A percentile compares a stretch with the other conserved stretches of the same genome.
These are phyloP conservation scores for Eublepharis macularius DNA, from an alignment of 2,113 vertebrate genomes.

Conservation along the genomic window DNA sequence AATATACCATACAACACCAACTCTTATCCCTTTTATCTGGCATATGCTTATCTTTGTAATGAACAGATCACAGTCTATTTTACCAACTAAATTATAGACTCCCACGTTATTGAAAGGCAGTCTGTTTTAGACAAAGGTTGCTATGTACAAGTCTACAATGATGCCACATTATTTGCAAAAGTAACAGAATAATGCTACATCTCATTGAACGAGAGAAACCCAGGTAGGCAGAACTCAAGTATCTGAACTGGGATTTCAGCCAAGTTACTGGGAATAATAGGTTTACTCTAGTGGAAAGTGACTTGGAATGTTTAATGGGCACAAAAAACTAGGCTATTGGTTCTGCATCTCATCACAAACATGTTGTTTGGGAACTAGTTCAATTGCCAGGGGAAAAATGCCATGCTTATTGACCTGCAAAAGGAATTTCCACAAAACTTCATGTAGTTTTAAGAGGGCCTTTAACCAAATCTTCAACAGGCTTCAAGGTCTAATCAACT, in stretches of 20 bases:
- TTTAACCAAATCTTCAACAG: background rate
- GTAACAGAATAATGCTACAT: constrained; percentile 38
- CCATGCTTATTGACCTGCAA: background rate
- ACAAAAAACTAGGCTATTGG: constrained; percentile 16
- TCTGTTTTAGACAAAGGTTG: background rate
- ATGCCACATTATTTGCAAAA: background rate
- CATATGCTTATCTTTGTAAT: constrained; percentile 3
- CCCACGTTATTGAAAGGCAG: constrained; percentile 31
- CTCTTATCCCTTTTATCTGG: constrained; percentile 3
- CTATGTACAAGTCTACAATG: background rate
- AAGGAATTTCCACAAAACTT: background rate
- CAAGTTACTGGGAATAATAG: constrained; percentile 18
- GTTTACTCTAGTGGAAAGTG: constrained; percentile 54
- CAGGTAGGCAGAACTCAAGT: constrained; percentile 57
- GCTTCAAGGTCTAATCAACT: background rate
- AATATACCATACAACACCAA: background rate
- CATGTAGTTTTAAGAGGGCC: background rate
- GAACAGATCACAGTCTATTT: constrained; percentile 6
- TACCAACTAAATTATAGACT: constrained; percentile 8
- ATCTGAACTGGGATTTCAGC: constrained; percentile 57
- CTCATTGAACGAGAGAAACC: constrained; percentile 44
- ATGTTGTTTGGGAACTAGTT: constrained; percentile 7
- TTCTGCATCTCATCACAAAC: constrained; percentile 7
- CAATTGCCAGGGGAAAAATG: background rate
- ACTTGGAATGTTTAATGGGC: background rate